These are phyloP conservation scores for Sinodicranocentrus sp. DNA, from an alignment of 2,888 invertebrate species.

Conservation along the genomic window DNA sequence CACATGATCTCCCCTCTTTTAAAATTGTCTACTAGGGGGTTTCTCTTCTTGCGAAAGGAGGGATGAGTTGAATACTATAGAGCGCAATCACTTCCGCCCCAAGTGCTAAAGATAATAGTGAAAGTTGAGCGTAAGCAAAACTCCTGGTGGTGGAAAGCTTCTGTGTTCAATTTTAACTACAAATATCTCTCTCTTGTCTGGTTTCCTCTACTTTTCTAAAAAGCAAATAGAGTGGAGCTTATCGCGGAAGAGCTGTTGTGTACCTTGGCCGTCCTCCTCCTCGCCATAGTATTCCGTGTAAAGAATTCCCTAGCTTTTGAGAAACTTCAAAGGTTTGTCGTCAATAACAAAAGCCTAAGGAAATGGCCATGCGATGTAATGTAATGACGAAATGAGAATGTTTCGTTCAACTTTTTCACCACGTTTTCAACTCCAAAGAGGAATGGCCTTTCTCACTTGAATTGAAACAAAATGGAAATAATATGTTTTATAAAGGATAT, in stretches of 20 bases:
- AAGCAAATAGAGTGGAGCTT: conserved; percentile 56
- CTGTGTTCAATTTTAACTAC: conserved; percentile 38
- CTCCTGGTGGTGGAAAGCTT: not conserved
- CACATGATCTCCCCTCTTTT: no score
- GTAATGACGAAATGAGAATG: conserved; percentile 25
- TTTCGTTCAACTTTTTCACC: no score
- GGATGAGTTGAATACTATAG: no score
- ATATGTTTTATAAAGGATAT: not conserved
- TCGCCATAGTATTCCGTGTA: no score
- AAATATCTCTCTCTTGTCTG: conserved; percentile 22
- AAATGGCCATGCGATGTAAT: conserved; percentile 33
- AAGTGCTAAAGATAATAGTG: conserved; percentile 61
- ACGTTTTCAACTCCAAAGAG: no score
- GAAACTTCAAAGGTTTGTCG: conserved; percentile 50
- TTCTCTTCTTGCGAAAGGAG: no score
- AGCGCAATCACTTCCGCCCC: conserved; percentile 59
- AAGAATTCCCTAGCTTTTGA: not conserved
- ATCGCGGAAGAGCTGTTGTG: conserved; percentile 27
- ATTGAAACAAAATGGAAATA: not conserved
- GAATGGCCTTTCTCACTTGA: conserved; percentile 4
- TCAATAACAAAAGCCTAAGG: conserved; percentile 51
- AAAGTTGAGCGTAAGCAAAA: conserved; percentile 38
- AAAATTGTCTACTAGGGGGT: no score
- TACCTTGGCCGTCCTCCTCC: conserved; percentile 8
- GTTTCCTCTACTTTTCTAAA: conserved; percentile 22